Evolutionary conservation across 2,113 vertebrate species (phyloP), one percentile per base, ranked within the genome.

Genomic region (Poecilia latipinna): DNA sequence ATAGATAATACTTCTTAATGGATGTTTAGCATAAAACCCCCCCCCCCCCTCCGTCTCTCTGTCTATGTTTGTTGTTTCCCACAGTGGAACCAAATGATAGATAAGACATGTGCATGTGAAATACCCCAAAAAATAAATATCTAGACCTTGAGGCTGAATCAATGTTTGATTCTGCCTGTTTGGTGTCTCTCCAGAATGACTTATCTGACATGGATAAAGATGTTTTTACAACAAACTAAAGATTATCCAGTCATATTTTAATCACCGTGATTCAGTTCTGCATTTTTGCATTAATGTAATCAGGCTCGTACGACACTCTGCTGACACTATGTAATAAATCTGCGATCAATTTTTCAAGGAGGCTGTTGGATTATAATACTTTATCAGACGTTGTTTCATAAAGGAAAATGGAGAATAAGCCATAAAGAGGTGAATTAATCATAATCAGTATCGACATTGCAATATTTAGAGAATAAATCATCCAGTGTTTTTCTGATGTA

Each of bases 11-110:
- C 57, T 66, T 75, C 65, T 65, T 60, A 8, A 78, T 88, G 71
- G 74, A 85, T 86, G 68, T 84, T 91, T 78, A 74, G 75, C 82
- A 85, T 80, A 77, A 88, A 88, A 85, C 81, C 29, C 29, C 29
- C 29, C 3, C 35, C 28, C 28, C 3, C 33, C 1, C 6, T 1
- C 6, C 7, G 6, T 1, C 35, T 37, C 74, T 73, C 64, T 61
- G 33, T 22, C 67, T 66, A 13, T 86, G 78, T 86, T 90, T 90
- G 82, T 86, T 82, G 84, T 84, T 82, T 68, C 76, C 68, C 17
- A n/a, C 57, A 4, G 31, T 79, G 68, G 54, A 79, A 69, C 73
- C 75, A 82, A 86, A 88, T 81, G 81, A 78, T 75, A 61, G 39
- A 75, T 81, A 65, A 83, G 42, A 74, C 69, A 48, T 72, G 60